Percentiles rank a stretch among this genome's conserved stretches.
Evolutionary conservation across 2,888 invertebrate genomes (phyloP).

Genomic region (Sepiola atlantica): DNA sequence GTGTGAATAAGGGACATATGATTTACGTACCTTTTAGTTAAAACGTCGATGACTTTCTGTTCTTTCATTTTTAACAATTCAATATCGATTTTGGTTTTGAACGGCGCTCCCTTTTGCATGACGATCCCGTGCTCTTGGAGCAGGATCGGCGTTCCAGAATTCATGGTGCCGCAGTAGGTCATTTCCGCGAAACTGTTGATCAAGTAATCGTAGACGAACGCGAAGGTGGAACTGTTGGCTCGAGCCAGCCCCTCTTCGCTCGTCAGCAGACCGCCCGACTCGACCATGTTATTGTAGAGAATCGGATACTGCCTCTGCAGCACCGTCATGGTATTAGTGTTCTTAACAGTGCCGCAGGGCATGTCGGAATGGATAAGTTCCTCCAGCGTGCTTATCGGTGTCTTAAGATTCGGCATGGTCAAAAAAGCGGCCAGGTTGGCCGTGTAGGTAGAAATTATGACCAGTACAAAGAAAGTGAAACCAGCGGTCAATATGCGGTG

Average conservation of each 20-base stretch:
- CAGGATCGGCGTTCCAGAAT: constrained; percentile 63
- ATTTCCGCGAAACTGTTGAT: constrained; percentile 65
- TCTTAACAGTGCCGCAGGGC: constrained; percentile 59
- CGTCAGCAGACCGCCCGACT: constrained; percentile 54
- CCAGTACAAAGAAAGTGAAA: constrained; percentile 68
- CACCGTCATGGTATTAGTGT: constrained; percentile 67
- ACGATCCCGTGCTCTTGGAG: constrained; percentile 69
- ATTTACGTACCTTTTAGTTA: constrained; percentile 61
- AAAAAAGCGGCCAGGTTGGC: constrained; percentile 71
- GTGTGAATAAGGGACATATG: no score
- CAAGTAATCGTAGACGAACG: constrained; percentile 67
- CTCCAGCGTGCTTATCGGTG: constrained; percentile 61
- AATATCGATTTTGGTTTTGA: constrained; percentile 66
- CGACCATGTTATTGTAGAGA: constrained; percentile 47
- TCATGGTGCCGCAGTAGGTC: constrained; percentile 61
- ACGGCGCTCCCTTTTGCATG: constrained; percentile 62
- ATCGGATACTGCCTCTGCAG: constrained; percentile 52
- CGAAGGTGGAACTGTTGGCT: constrained; percentile 54
- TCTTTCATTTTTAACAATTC: constrained; percentile 65
- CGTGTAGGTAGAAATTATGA: constrained; percentile 69
- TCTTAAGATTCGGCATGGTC: constrained; percentile 64
- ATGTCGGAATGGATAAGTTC: constrained; percentile 58
- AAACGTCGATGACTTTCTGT: constrained; percentile 57
- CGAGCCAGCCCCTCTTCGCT: constrained; percentile 53
- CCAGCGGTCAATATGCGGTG: constrained; percentile 67